These are phyloP conservation scores for Beaufortia kweichowensis DNA, from an alignment of 2,113 vertebrate species.

Conservation along the genomic window DNA sequence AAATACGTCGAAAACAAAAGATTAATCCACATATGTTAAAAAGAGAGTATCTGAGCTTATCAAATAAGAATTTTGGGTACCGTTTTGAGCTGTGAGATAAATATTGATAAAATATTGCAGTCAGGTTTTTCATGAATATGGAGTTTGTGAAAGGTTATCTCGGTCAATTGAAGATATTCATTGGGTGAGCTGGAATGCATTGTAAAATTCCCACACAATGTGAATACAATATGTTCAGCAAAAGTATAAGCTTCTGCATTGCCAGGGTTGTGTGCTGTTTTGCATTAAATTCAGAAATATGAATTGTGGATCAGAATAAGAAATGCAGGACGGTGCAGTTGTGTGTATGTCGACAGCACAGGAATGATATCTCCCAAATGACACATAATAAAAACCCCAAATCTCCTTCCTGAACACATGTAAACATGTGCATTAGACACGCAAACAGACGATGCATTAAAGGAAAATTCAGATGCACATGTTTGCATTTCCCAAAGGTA, in stretches of 20 bases:
- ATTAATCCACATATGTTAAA: not conserved
- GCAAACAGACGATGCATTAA: conserved; percentile 11
- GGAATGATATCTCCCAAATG: not conserved
- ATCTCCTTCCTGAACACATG: not conserved
- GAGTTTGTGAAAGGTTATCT: conserved; percentile 5
- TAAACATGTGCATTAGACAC: not conserved
- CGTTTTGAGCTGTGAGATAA: not conserved
- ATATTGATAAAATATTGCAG: not conserved
- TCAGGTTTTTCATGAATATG: not conserved
- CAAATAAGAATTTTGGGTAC: not conserved
- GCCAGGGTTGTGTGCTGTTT: no score
- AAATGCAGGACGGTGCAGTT: not conserved
- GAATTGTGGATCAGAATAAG: not conserved
- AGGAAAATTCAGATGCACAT: not conserved
- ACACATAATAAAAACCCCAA: not conserved
- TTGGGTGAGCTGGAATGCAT: not conserved
- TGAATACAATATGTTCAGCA: not conserved
- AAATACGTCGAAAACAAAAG: not conserved
- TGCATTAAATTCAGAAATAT: not conserved
- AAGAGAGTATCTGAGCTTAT: no score
- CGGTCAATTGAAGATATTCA: conserved; percentile 1
- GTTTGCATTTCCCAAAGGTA: not conserved
- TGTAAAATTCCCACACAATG: not conserved
- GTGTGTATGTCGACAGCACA: not conserved
- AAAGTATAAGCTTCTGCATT: no score